phyloP scores from a whole-genome alignment of 2,888 invertebrate genomes.

The Lottia scabra region DNA sequence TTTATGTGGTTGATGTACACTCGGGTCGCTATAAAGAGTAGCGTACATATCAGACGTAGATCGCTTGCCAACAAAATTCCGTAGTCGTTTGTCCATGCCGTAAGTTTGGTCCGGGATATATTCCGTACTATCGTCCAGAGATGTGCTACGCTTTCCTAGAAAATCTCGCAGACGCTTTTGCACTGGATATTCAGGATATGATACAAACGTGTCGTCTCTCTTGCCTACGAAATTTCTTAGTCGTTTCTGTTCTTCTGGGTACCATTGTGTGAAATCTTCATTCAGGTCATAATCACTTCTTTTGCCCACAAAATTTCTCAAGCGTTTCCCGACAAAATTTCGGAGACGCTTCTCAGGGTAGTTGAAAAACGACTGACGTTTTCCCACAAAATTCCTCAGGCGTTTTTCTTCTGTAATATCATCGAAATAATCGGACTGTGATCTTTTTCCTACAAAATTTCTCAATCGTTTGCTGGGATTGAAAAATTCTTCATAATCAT shows the following conservation, averaged over 20 bases:
- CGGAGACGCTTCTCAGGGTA: neutral
- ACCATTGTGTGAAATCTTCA: neutral
- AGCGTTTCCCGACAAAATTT: slow-evolving; percentile 22
- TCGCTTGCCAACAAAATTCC: slow-evolving; percentile 22
- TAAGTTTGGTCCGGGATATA: neutral
- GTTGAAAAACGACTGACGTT: neutral
- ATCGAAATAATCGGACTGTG: neutral
- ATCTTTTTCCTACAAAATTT: neutral
- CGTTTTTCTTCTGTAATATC: slow-evolving; percentile 9
- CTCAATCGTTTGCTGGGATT: neutral
- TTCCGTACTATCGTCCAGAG: neutral
- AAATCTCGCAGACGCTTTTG: slow-evolving; percentile 8
- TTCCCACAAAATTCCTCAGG: slow-evolving; percentile 19
- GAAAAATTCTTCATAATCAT: too few species aligned
- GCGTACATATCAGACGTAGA: too few species aligned
- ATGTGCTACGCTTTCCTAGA: slow-evolving; percentile 13
- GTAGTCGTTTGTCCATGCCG: slow-evolving; percentile 6
- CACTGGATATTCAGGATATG: neutral
- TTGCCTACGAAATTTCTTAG: slow-evolving; percentile 17
- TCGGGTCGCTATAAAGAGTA: too few species aligned
- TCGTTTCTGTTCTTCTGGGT: neutral
- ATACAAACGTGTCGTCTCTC: neutral
- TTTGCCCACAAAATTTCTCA: neutral
- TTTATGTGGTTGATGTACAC: neutral
- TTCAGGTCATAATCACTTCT: neutral